Conservation (phyloP, 2,113 vertebrate genomes). For the Drymodes brunneopygia region DNA sequence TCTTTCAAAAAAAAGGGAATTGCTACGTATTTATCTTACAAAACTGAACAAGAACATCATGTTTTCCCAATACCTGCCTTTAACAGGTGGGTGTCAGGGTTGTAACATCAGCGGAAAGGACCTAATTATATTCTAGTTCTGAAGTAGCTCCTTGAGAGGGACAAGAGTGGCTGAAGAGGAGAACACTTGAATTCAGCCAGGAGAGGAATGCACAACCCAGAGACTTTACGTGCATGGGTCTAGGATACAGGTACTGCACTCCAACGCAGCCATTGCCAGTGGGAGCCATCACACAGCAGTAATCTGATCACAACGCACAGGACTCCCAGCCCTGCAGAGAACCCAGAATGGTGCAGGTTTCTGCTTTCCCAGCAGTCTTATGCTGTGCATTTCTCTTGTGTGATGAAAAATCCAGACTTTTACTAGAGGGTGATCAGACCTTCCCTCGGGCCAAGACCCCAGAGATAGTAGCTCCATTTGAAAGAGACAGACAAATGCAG, state of each 20-base stretch:
- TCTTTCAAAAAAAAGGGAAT: neutral
- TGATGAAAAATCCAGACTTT: neutral
- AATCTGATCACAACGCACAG: neutral
- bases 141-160: neutral
- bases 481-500: neutral
- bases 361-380: neutral
- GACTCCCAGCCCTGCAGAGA: neutral
- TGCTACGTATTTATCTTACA: neutral
- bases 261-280: neutral
- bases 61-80: neutral
- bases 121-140: neutral
- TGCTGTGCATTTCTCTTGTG: neutral
- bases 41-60: neutral
- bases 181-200: neutral
- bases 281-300: neutral
- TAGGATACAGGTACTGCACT: neutral
- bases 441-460: neutral
- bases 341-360: neutral
- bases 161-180: neutral
- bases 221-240: neutral
- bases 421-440: neutral
- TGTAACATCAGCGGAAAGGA: neutral
- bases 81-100: neutral
- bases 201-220: neutral
- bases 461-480: neutral